A percentile compares a stretch with the other conserved stretches of the same genome.
These are phyloP conservation scores for Ophiothrix spiculata DNA, from an alignment of 35 echinoderm and acorn worm species.

Conservation along the genomic window DNA sequence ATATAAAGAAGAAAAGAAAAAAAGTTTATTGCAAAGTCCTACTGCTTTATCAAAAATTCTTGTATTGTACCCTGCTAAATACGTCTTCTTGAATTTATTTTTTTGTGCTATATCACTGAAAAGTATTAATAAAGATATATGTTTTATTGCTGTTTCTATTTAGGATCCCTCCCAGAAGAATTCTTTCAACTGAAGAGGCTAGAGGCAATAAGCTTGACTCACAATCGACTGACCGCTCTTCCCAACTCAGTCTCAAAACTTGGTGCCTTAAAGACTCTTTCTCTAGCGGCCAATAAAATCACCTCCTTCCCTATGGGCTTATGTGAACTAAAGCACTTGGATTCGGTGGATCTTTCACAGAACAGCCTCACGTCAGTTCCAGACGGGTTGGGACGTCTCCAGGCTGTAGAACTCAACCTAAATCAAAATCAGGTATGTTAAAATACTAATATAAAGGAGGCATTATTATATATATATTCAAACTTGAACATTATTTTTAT, in stretches of 20 bases:
- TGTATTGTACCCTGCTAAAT: too few species aligned
- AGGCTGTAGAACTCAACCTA: constrained; percentile 82
- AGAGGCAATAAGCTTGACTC: constrained; percentile 53
- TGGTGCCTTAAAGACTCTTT: constrained; percentile 49
- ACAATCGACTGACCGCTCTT: constrained; percentile 66
- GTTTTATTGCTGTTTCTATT: constrained; percentile 10
- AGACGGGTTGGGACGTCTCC: constrained; percentile 48
- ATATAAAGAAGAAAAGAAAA: too few species aligned
- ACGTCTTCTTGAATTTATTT: too few species aligned
- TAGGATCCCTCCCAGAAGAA: constrained; percentile 58
- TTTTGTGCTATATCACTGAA: too few species aligned
- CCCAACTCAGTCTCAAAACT: constrained; percentile 49
- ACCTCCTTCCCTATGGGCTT: constrained; percentile 66
- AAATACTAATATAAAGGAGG: too few species aligned
- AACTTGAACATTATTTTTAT: too few species aligned
- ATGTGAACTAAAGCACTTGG: constrained; percentile 67
- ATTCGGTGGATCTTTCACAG: constrained; percentile 80
- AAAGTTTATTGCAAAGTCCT: too few species aligned
- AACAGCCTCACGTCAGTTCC: constrained; percentile 67
- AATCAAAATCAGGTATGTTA: constrained; percentile 92
- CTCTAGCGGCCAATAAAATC: constrained; percentile 60
- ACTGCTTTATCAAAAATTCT: too few species aligned
- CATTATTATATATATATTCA: too few species aligned
- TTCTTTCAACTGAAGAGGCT: constrained; percentile 66
- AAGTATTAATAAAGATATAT: neutral